Evolutionary conservation across 2,797 vertebrate species (phyloP).

Genomic region (Steatocranus sp.): DNA sequence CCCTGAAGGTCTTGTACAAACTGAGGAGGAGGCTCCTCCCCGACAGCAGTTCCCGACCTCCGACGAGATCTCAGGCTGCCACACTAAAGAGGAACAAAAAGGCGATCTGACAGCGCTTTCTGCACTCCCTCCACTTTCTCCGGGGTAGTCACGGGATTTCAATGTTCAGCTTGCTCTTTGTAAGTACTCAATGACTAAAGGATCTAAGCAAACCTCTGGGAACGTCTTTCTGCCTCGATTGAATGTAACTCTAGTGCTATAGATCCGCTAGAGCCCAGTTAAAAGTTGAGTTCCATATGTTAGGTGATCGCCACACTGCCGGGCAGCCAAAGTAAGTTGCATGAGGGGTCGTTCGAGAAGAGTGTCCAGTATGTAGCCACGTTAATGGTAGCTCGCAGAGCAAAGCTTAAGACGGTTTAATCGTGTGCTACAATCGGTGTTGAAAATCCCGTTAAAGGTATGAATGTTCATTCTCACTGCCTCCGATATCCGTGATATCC

Average conservation of each 20-base stretch:
- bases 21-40: constrained; percentile 57
- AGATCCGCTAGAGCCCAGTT: neutral
- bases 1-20: constrained; percentile 11
- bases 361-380: constrained; percentile 23
- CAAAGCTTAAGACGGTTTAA: neutral
- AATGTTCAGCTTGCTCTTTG: constrained; percentile 82
- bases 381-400: constrained; percentile 20
- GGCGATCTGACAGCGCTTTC: constrained; percentile 64
- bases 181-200: constrained; percentile 59
- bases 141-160: constrained; percentile 81
- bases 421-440: neutral
- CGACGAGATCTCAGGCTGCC: constrained; percentile 59
- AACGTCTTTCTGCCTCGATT: neutral
- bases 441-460: neutral
- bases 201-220: neutral
- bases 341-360: neutral
- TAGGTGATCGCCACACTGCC: constrained; percentile 1
- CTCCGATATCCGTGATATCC: neutral
- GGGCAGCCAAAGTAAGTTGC: constrained; percentile 18
- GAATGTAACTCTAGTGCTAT: neutral
- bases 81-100: constrained; percentile 77
- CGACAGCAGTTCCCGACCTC: constrained; percentile 47
- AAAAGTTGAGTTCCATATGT: constrained; percentile 28
- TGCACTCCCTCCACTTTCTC: constrained; percentile 77
- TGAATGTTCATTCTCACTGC: neutral